Percentiles rank a stretch among this genome's conserved stretches.
These are phyloP conservation scores for Pipistrellus nathusii DNA, from an alignment of 2,797 vertebrate species.

Conservation along the genomic window DNA sequence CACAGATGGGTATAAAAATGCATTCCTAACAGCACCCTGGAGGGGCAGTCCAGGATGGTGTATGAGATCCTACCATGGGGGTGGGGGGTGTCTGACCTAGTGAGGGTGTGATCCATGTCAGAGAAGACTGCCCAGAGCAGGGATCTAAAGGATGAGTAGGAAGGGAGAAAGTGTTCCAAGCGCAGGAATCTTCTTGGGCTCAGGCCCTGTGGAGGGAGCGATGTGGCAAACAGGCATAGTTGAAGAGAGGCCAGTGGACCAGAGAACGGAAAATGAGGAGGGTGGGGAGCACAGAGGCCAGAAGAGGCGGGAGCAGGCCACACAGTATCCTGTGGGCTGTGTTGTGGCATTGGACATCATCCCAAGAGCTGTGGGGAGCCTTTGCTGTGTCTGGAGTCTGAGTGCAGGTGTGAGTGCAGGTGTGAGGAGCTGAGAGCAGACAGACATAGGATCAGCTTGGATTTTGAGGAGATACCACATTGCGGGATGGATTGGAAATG, in stretches of 20 bases:
- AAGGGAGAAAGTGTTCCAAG: not conserved
- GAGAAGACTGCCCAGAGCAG: not conserved
- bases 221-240: not conserved
- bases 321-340: rapidly evolving
- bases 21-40: not conserved
- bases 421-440: not conserved
- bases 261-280: not conserved
- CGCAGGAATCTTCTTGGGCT: not conserved
- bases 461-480: not conserved
- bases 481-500: not conserved
- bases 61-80: not conserved
- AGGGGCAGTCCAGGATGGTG: not conserved
- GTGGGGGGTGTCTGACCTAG: not conserved
- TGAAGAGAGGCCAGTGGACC: not conserved
- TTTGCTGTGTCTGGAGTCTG: not conserved
- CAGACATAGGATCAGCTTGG: not conserved
- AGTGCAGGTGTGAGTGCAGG: no score
- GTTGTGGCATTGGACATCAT: not conserved
- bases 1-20: not conserved
- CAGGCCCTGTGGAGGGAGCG: no score
- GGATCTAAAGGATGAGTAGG: not conserved
- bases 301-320: not conserved
- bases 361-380: not conserved
- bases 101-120: rapidly evolving
- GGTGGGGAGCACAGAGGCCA: no score